These are phyloP conservation scores for Neogale vison DNA, from an alignment of 2,113 vertebrate species.

Conservation along the genomic window DNA sequence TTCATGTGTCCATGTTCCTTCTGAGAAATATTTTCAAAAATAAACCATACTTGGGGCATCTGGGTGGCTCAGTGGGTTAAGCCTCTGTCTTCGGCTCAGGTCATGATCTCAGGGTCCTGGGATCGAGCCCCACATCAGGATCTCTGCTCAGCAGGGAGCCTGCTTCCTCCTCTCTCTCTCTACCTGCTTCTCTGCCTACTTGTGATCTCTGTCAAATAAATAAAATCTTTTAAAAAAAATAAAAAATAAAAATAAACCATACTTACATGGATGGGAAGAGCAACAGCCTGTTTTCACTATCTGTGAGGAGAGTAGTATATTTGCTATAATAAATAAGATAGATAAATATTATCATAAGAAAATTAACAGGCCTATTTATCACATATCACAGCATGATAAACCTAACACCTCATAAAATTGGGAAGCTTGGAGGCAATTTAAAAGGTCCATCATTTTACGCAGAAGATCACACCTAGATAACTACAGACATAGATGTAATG, in stretches of 20 bases:
- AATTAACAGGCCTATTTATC: not conserved
- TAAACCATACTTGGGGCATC: conserved; percentile 82
- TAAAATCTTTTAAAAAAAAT: too few relatives aligned
- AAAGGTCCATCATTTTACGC: not conserved
- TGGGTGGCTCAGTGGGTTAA: too few relatives aligned
- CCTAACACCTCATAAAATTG: not conserved
- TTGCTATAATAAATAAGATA: conserved; percentile 83
- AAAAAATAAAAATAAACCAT: not conserved
- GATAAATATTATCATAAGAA: not conserved
- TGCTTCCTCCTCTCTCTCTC: too few relatives aligned
- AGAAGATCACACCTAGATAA: not conserved
- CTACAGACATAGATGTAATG: not conserved
- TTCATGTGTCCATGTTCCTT: not conserved
- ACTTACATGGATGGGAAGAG: conserved; percentile 93
- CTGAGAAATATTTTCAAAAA: not conserved
- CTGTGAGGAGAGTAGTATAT: conserved; percentile 91
- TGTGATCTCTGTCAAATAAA: too few relatives aligned
- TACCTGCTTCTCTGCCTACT: too few relatives aligned
- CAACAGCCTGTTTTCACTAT: conserved; percentile 87
- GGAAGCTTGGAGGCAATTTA: not conserved
- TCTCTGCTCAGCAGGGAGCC: too few relatives aligned
- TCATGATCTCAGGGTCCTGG: too few relatives aligned
- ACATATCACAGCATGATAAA: not conserved
- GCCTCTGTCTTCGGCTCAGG: too few relatives aligned
- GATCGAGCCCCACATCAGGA: too few relatives aligned